Evolutionary conservation across 2,888 invertebrate species (phyloP).

Genomic region (Eugnorisma glareosa): DNA sequence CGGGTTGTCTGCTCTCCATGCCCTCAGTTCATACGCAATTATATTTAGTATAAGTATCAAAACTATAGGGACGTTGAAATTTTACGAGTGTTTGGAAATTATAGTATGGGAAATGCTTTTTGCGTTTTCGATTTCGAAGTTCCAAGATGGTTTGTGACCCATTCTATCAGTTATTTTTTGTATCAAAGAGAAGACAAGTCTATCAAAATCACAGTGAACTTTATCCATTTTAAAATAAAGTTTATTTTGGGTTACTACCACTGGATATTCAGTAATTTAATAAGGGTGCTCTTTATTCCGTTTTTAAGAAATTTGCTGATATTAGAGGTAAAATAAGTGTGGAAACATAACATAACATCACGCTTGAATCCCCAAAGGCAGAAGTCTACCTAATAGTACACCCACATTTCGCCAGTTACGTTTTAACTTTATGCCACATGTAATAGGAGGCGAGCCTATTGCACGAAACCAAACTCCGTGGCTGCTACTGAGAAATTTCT

Average conservation of each 20-base stretch:
- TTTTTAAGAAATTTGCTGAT: background rate
- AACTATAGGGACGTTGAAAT: slow-evolving; percentile 29
- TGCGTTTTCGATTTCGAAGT: background rate
- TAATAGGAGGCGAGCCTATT: too few relatives aligned
- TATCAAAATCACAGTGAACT: background rate
- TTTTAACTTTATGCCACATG: too few relatives aligned
- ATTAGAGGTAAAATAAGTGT: background rate
- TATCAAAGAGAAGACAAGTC: background rate
- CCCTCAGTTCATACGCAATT: slow-evolving; percentile 42
- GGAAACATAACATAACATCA: background rate
- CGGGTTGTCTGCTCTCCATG: background rate
- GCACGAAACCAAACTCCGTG: too few relatives aligned
- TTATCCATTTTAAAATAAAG: background rate
- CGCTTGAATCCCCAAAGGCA: too few relatives aligned
- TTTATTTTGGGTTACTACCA: background rate
- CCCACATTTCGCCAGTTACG: too few relatives aligned
- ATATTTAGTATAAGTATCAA: slow-evolving; percentile 38
- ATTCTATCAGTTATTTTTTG: background rate
- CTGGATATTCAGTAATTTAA: background rate
- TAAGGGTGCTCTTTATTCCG: background rate
- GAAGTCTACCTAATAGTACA: too few relatives aligned
- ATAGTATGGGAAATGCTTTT: slow-evolving; percentile 2
- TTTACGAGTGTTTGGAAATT: slow-evolving; percentile 27
- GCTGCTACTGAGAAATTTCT: too few relatives aligned
- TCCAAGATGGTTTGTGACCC: background rate